A percentile compares a stretch with the other conserved stretches of the same genome.
These are phyloP conservation scores for Alcis repandata DNA, from an alignment of 2,888 invertebrate species.

Conservation along the genomic window DNA sequence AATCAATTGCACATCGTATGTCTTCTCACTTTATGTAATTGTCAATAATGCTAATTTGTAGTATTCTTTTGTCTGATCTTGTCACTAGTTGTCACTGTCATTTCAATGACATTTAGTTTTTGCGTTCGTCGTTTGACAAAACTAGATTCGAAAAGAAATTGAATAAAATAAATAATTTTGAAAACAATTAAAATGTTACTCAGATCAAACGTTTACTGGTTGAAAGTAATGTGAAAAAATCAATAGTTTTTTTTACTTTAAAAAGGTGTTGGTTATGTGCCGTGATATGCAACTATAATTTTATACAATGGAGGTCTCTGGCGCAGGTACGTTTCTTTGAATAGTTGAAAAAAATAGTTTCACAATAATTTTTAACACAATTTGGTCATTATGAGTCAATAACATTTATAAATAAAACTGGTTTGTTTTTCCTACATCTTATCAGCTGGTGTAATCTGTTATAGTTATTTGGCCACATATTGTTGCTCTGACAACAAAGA, in stretches of 20 bases:
- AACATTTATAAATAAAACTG: conserved; percentile 1
- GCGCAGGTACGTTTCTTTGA: conserved; percentile 65
- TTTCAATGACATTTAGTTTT: neutral
- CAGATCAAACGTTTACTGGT: neutral
- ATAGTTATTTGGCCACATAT: neutral
- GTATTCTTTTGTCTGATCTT: neutral
- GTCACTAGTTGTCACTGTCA: conserved; percentile 7
- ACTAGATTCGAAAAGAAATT: conserved; percentile 24
- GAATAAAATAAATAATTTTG: conserved; percentile 1
- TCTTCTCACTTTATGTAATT: neutral
- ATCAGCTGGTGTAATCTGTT: neutral
- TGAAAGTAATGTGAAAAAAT: conserved; percentile 10
- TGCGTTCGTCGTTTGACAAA: conserved; percentile 15
- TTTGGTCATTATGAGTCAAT: conserved; percentile 16
- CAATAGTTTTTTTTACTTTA: neutral
- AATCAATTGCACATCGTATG: no score
- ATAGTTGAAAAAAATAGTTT: conserved; percentile 24
- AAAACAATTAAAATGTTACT: conserved; percentile 8
- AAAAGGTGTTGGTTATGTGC: conserved; percentile 43
- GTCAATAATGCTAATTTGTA: neutral
- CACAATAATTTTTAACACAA: conserved; percentile 33
- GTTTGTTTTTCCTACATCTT: neutral
- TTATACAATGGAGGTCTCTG: conserved; percentile 75
- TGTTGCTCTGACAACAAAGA: conserved; percentile 65
- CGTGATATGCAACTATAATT: conserved; percentile 43